phyloP scores from a whole-genome alignment of 1,140 invertebrate species.

The Dendroctonus valens region DNA sequence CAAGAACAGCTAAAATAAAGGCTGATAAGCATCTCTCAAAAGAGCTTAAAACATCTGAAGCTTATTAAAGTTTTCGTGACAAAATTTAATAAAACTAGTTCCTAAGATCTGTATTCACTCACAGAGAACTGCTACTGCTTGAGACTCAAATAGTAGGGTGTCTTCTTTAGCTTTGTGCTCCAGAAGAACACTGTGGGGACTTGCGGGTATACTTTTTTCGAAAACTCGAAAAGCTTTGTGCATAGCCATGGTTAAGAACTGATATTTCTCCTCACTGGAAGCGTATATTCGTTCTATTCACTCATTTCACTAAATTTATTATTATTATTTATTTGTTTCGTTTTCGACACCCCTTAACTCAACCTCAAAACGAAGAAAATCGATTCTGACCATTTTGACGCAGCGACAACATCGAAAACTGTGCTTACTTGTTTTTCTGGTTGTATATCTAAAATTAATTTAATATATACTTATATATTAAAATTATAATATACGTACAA shows the following conservation, averaged over 20 bases:
- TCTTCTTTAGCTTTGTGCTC: slow-evolving; percentile 84
- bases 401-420: no score
- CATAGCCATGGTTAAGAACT: slow-evolving; percentile 72
- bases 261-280: no score
- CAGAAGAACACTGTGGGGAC: slow-evolving; percentile 85
- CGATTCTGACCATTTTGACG: no score
- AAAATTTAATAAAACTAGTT: slow-evolving; percentile 12
- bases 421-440: no score
- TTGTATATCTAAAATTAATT: no score
- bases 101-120: slow-evolving; percentile 49
- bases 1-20: slow-evolving; percentile 62
- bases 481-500: no score
- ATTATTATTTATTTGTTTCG: no score
- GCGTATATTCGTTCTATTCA: no score
- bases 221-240: slow-evolving; percentile 88
- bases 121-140: slow-evolving; percentile 82
- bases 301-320: no score
- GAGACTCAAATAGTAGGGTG: slow-evolving; percentile 86
- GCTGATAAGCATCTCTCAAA: neutral
- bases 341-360: no score
- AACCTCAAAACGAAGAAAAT: no score
- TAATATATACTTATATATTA: no score
- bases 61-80: neutral
- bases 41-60: neutral
- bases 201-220: slow-evolving; percentile 80